Base-by-base conservation (phyloP, 2,888 invertebrate genomes). In the Augiades crinisus region DNA sequence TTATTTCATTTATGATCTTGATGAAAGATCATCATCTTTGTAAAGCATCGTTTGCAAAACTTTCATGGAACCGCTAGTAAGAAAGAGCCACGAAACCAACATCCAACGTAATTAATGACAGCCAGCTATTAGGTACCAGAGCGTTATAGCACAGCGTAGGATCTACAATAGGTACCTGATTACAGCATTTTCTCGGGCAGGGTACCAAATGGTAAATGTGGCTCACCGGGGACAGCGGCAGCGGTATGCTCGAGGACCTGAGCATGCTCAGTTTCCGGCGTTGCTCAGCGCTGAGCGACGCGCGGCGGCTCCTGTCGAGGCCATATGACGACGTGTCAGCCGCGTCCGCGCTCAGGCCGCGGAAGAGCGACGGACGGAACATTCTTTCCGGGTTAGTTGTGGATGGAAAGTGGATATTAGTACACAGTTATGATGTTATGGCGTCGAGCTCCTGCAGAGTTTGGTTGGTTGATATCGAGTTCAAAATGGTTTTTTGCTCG, bases 141-240 rank as follows among this genome's bases (percentile, higher is more conserved):
- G 40, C 40, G 47, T 41, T 24, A 38, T 19, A 47, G 49, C 40
- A 53, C 47, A 52, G 24, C 34, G 31, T 43, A 53, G 38, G 31
- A 43, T 49, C 49, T 50, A 49, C 27, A 47, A 12, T 41, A 56
- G 69, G 70, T 89, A 90, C 90, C 90, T 90, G 87, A 63, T 76
- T 68, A 76, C 90, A 90, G 85, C 90, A 90, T 68, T 84, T 78
- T 81, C 87, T 83, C 65, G 90, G 90, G 81, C 90, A 90, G 81
- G 80, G 81, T 73, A 89, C 88, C 85, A 82, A 79, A 82, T 89
- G 90, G 90, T 87, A 90, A 84, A 90, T 89, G 85, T 90, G 84
- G 86, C 90, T 89, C 88, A 90, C 90, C 85, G 88, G 85, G 47
- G 79, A 78, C 78, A 84, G 72, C 63, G 85, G 79, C 24, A 75